Evolutionary conservation across 2,113 vertebrate genomes (phyloP).

Genomic region (Ammodytes marinus): DNA sequence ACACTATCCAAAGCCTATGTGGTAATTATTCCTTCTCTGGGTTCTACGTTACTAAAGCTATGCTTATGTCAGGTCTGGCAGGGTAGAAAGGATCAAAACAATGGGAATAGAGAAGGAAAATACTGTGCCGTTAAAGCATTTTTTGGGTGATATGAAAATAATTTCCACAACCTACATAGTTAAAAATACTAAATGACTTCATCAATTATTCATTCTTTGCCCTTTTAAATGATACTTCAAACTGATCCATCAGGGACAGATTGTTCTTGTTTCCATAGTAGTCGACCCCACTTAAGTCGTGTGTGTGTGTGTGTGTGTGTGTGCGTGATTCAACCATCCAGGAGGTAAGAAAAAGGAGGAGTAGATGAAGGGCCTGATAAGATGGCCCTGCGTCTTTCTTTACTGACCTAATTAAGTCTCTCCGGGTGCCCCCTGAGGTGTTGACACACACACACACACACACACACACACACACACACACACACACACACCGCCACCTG

Average conservation of each 20-base stretch:
- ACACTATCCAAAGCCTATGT: conserved; percentile 22
- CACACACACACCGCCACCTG: conserved; percentile 42
- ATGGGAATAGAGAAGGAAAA: conserved; percentile 22
- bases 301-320: not conserved
- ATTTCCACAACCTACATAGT: not conserved
- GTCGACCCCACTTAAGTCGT: not conserved
- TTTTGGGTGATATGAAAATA: not conserved
- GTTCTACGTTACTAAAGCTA: conserved; percentile 18
- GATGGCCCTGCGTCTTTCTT: conserved; percentile 16
- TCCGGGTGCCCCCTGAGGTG: conserved; percentile 31
- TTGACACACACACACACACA: conserved; percentile 22
- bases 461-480: too few species aligned
- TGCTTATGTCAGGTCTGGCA: conserved; percentile 36
- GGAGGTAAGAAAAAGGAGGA: conserved; percentile 16
- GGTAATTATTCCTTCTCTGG: not conserved
- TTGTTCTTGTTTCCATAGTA: not conserved
- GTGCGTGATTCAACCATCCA: conserved; percentile 11
- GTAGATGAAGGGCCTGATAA: conserved; percentile 38
- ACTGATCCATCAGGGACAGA: not conserved
- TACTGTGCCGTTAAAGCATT: not conserved
- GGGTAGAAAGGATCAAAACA: not conserved
- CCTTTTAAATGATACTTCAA: not conserved
- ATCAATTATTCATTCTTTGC: not conserved
- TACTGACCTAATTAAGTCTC: conserved; percentile 72
- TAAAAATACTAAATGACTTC: not conserved